A percentile compares a stretch with the other conserved stretches of the same genome.
Evolutionary conservation across 2,888 invertebrate genomes (phyloP).

Genomic region (Tenthredo notha): DNA sequence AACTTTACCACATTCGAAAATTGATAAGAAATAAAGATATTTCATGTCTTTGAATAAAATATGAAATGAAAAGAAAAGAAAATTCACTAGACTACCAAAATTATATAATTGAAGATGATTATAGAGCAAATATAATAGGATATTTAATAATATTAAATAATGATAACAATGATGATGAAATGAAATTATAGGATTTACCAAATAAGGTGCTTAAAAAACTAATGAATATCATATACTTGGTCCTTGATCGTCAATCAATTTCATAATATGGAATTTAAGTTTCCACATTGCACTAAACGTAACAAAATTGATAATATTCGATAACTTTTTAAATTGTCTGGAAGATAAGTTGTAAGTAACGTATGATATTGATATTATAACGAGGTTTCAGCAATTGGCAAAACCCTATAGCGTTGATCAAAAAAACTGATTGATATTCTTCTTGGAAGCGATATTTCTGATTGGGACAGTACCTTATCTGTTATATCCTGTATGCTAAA

Average conservation of each 20-base stretch:
- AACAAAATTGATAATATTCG: constrained; percentile 17
- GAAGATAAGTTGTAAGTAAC: background rate
- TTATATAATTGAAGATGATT: constrained; percentile 46
- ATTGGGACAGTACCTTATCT: constrained; percentile 28
- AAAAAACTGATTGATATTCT: background rate
- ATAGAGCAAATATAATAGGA: constrained; percentile 45
- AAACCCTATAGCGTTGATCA: background rate
- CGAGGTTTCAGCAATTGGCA: background rate
- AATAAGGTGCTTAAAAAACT: constrained; percentile 30
- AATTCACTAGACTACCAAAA: constrained; percentile 39
- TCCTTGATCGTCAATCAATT: background rate
- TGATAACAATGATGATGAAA: constrained; percentile 28
- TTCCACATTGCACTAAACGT: background rate
- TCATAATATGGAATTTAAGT: background rate
- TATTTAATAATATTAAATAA: constrained; percentile 39
- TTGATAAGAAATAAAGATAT: background rate
- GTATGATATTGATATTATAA: background rate
- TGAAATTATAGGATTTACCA: constrained; percentile 30
- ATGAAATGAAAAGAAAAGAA: background rate
- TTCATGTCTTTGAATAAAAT: background rate
- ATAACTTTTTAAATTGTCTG: background rate
- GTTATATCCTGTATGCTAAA: constrained; percentile 42
- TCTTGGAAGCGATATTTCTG: background rate
- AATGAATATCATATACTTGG: background rate
- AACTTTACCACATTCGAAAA: background rate